A percentile compares a stretch with the other conserved stretches of the same genome.
Evolutionary conservation across 2,888 invertebrate species (phyloP).

Genomic region (Tenthredo scrophulariae): DNA sequence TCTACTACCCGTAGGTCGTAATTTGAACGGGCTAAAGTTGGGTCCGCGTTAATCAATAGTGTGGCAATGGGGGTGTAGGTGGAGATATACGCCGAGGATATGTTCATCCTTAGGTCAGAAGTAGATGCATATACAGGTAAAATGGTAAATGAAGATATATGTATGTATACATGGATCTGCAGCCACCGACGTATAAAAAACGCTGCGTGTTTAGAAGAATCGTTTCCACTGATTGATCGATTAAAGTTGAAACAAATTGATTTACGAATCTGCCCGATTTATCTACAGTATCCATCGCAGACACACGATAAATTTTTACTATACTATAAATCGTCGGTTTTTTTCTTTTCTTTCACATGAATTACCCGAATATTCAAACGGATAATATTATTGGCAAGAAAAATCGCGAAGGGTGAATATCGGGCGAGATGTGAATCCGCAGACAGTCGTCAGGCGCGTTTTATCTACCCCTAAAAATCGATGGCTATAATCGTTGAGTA

Average conservation of each 20-base stretch:
- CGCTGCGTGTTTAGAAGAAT: not conserved
- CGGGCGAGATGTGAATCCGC: no score
- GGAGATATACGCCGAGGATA: not conserved
- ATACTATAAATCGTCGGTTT: not conserved
- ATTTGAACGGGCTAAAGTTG: slow-evolving; percentile 28
- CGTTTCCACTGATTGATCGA: slow-evolving; percentile 2
- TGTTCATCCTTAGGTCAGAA: not conserved
- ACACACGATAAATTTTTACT: not conserved
- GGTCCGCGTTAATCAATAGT: slow-evolving; percentile 36
- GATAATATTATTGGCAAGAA: not conserved
- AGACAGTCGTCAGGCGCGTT: not conserved
- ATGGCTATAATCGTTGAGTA: no score
- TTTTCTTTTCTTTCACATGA: not conserved
- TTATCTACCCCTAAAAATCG: no score
- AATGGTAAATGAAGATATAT: not conserved
- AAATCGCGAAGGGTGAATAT: not conserved
- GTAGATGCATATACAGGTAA: not conserved
- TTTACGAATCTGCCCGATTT: not conserved
- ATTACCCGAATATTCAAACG: not conserved
- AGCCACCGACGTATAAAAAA: not conserved
- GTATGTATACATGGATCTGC: not conserved
- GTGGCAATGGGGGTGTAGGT: slow-evolving; percentile 12
- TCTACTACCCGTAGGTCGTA: not conserved
- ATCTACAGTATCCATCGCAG: no score
- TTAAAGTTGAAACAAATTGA: slow-evolving; percentile 15